A percentile compares a stretch with the other conserved stretches of the same genome.
These are phyloP conservation scores for Pelagia noctiluca DNA, from an alignment of 30 jellyfish, hydroid and myxozoan genomes.

Conservation along the genomic window DNA sequence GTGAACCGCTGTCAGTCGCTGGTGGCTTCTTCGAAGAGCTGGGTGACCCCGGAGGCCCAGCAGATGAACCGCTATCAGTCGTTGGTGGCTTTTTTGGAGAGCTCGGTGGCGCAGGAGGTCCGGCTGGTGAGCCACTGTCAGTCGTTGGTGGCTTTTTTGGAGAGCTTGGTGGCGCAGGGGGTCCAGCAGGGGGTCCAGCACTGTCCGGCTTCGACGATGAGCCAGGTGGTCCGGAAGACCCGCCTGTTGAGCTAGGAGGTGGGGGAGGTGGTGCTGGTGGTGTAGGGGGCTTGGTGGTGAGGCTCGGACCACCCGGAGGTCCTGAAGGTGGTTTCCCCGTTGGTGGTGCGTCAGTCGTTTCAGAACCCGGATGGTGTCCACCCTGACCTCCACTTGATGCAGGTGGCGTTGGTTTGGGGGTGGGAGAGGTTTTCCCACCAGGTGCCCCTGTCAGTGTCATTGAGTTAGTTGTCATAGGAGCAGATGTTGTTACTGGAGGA, in stretches of 20 bases:
- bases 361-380: conserved; percentile 20
- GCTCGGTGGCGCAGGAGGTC: not conserved
- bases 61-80: not conserved
- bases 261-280: conserved; percentile 48
- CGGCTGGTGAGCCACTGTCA: conserved; percentile 12
- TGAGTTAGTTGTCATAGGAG: not conserved
- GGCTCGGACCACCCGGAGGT: too few relatives aligned
- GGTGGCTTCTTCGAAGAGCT: conserved; percentile 39
- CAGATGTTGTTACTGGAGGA: conserved; percentile 45
- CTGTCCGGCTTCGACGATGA: not conserved
- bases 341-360: not conserved
- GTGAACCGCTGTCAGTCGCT: conserved; percentile 9
- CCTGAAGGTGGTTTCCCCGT: conserved; percentile 1
- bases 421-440: not conserved
- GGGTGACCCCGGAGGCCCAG: conserved; percentile 33
- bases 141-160: not conserved
- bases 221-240: conserved; percentile 49
- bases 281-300: too few relatives aligned
- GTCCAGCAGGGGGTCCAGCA: conserved; percentile 21
- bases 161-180: not conserved
- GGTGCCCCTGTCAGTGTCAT: conserved; percentile 12
- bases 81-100: not conserved
- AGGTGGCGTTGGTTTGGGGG: conserved; percentile 39
- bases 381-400: not conserved
- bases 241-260: conserved; percentile 32